phyloP scores from a whole-genome alignment of 2,888 invertebrate species.

The Phoenoteleia sp. region DNA sequence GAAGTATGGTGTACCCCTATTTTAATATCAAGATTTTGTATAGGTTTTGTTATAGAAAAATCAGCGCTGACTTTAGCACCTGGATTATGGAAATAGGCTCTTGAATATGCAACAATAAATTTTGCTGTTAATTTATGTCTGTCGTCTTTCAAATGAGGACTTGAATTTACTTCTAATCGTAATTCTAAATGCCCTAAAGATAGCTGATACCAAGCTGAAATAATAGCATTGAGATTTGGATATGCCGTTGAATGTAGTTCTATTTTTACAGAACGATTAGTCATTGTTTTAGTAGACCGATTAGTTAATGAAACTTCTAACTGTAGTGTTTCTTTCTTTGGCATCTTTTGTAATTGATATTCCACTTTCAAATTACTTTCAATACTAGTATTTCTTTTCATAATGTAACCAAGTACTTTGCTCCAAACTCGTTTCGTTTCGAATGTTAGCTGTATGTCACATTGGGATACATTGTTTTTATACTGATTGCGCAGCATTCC shows the following conservation, averaged over 20 bases:
- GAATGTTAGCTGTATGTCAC: conserved; percentile 92
- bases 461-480: conserved; percentile 91
- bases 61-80: conserved; percentile 89
- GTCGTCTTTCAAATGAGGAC: conserved; percentile 88
- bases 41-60: conserved; percentile 89
- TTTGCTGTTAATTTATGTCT: conserved; percentile 89
- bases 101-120: conserved; percentile 89
- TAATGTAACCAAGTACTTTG: conserved; percentile 91
- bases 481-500: conserved; percentile 89
- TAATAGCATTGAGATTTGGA: conserved; percentile 87
- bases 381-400: conserved; percentile 87
- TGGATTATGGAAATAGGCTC: conserved; percentile 88
- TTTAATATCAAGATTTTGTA: conserved; percentile 90
- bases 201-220: conserved; percentile 87
- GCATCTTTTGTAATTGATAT: conserved; percentile 89
- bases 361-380: conserved; percentile 90
- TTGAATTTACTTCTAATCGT: conserved; percentile 91
- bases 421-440: conserved; percentile 93
- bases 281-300: conserved; percentile 88
- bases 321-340: conserved; percentile 85
- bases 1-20: conserved; percentile 87
- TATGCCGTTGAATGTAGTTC: conserved; percentile 92
- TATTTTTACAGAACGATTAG: conserved; percentile 89
- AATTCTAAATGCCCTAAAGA: conserved; percentile 92
- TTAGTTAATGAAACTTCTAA: conserved; percentile 87